phyloP scores from a whole-genome alignment of 2,797 vertebrate genomes.

The Hemibagrus guttatus region DNA sequence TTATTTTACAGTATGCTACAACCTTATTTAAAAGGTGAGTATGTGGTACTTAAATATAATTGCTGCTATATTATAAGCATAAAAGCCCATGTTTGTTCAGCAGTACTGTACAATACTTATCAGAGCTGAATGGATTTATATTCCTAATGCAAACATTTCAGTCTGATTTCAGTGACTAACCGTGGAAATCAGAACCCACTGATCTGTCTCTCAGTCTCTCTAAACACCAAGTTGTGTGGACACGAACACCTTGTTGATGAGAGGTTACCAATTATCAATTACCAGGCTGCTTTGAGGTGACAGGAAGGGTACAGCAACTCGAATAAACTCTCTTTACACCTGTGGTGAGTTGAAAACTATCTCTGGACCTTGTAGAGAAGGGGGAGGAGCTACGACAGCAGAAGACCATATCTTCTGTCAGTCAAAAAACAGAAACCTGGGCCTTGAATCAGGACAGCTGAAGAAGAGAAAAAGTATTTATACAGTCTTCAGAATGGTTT shows the following conservation, averaged over 20 bases:
- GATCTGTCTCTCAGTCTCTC: neutral
- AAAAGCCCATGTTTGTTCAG: too few relatives aligned
- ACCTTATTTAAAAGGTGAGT: constrained; percentile 1
- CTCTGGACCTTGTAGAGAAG: neutral
- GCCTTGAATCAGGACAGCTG: neutral
- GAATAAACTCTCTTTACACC: neutral
- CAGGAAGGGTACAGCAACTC: neutral
- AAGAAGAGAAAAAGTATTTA: neutral
- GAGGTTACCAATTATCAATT: too few relatives aligned
- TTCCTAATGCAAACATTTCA: neutral
- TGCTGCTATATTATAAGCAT: neutral
- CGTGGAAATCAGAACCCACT: neutral
- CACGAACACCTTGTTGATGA: neutral
- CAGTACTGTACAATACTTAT: neutral
- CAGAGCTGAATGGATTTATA: neutral
- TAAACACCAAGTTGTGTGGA: too few relatives aligned
- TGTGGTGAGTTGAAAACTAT: neutral
- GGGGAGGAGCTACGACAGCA: neutral
- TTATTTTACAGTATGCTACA: neutral
- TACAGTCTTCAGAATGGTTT: neutral
- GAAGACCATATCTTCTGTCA: neutral
- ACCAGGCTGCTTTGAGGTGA: neutral
- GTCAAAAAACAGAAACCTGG: neutral
- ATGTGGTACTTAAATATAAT: neutral
- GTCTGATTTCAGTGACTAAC: neutral